A percentile compares a stretch with the other conserved stretches of the same genome.
These are phyloP conservation scores for Triplophysa siluroides DNA, from an alignment of 2,113 vertebrate species.

Conservation along the genomic window DNA sequence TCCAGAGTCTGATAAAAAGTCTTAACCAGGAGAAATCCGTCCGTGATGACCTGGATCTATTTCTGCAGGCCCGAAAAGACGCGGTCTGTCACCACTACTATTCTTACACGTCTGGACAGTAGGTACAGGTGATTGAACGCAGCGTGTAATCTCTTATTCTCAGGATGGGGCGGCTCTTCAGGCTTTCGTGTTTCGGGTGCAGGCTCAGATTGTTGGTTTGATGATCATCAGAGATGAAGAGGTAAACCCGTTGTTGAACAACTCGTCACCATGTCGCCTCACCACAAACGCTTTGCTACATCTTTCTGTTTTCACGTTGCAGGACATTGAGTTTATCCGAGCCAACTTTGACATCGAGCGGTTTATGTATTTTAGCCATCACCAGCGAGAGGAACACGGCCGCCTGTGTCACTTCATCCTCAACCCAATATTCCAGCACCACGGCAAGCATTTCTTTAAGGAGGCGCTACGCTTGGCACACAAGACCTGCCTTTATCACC, in stretches of 20 bases:
- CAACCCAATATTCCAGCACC: slow-evolving; percentile 75
- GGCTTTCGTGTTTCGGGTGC: slow-evolving; percentile 81
- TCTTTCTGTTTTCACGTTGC: not conserved
- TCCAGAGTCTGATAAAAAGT: slow-evolving; percentile 73
- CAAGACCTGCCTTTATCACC: slow-evolving; percentile 85
- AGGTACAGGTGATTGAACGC: not conserved
- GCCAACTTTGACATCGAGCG: slow-evolving; percentile 89
- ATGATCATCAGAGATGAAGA: slow-evolving; percentile 84
- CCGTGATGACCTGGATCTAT: slow-evolving; percentile 76
- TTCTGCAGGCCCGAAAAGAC: slow-evolving; percentile 71
- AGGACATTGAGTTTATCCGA: slow-evolving; percentile 86
- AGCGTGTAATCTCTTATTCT: slow-evolving; percentile 36
- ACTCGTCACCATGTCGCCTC: not conserved
- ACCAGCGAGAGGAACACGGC: slow-evolving; percentile 83
- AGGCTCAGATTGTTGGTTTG: slow-evolving; percentile 78
- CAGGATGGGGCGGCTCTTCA: slow-evolving; percentile 81
- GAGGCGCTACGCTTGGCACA: slow-evolving; percentile 84
- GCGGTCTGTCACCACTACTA: slow-evolving; percentile 70
- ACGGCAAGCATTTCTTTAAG: slow-evolving; percentile 82
- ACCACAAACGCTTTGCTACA: not conserved
- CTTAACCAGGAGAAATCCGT: slow-evolving; percentile 71
- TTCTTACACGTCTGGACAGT: not conserved
- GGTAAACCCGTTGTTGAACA: slow-evolving; percentile 69
- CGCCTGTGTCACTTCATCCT: slow-evolving; percentile 82
- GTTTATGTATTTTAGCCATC: slow-evolving; percentile 84